Evolutionary conservation across 2,888 invertebrate species (phyloP).

Genomic region (Meghimatium bilineatum): DNA sequence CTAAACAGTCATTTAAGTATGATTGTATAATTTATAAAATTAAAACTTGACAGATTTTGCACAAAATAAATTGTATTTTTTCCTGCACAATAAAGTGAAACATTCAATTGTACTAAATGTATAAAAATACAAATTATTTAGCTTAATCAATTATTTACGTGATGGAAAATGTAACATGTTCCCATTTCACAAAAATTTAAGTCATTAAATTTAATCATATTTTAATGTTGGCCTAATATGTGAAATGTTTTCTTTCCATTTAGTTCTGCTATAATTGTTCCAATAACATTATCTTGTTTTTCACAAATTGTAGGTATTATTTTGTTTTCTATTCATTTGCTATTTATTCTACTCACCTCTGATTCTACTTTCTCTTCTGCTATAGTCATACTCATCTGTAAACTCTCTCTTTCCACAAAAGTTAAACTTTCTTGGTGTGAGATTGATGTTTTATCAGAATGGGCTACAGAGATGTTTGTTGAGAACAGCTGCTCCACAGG

Average conservation of each 20-base stretch:
- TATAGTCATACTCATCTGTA: not conserved
- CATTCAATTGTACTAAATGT: too few species aligned
- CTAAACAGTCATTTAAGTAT: too few species aligned
- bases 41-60: too few species aligned
- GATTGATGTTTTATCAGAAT: conserved; percentile 44
- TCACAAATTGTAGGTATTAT: not conserved
- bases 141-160: too few species aligned
- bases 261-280: not conserved
- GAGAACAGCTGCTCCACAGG: conserved; percentile 64
- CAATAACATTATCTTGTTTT: not conserved
- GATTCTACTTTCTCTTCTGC: not conserved
- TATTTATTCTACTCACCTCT: not conserved
- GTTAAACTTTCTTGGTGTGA: conserved; percentile 51
- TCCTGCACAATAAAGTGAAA: too few species aligned
- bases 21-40: too few species aligned
- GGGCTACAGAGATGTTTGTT: conserved; percentile 30
- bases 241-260: not conserved
- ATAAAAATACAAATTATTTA: too few species aligned
- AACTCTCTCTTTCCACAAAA: conserved; percentile 27
- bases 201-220: not conserved
- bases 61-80: too few species aligned
- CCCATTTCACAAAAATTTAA: not conserved
- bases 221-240: not conserved
- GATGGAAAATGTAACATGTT: not conserved
- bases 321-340: not conserved